Conservation (phyloP, 1,140 invertebrate genomes). For the Brachionus calyciflorus region DNA sequence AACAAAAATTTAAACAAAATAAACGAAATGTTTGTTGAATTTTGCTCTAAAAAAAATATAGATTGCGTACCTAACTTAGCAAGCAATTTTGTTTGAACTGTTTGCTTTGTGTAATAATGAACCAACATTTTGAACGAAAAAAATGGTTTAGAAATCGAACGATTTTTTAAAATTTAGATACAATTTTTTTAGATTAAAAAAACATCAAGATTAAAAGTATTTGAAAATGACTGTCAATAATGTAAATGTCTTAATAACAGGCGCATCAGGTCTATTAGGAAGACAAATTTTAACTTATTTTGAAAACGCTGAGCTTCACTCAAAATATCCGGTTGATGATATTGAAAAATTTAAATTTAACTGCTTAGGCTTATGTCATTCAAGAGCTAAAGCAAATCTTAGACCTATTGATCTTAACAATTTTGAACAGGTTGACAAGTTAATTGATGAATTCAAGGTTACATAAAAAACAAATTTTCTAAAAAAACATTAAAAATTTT, state of each 20-base stretch:
- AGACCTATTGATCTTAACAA: conserved; percentile 17
- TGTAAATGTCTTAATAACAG: conserved; percentile 60
- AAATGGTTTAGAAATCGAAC: too few relatives aligned
- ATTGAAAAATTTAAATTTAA: background rate
- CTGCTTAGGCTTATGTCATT: conserved; percentile 23
- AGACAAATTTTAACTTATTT: conserved; percentile 59
- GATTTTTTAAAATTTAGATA: background rate
- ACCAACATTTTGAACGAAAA: too few relatives aligned
- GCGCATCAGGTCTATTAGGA: conserved; percentile 64
- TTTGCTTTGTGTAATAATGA: background rate
- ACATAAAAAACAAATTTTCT: background rate
- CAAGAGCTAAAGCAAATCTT: background rate
- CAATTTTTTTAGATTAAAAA: background rate
- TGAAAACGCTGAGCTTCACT: conserved; percentile 49
- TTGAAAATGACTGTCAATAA: conserved; percentile 3
- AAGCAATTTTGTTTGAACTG: background rate
- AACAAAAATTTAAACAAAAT: too few relatives aligned
- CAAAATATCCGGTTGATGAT: conserved; percentile 1
- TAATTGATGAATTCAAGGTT: conserved; percentile 44
- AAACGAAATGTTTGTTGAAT: too few relatives aligned
- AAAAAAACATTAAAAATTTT: background rate
- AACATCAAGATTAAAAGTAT: background rate
- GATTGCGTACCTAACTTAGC: background rate
- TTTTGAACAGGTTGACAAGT: conserved; percentile 1
- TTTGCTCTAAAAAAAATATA: background rate